A percentile compares a stretch with the other conserved stretches of the same genome.
These are phyloP conservation scores for Petromus typicus DNA, from an alignment of 2,113 vertebrate genomes.

Conservation along the genomic window DNA sequence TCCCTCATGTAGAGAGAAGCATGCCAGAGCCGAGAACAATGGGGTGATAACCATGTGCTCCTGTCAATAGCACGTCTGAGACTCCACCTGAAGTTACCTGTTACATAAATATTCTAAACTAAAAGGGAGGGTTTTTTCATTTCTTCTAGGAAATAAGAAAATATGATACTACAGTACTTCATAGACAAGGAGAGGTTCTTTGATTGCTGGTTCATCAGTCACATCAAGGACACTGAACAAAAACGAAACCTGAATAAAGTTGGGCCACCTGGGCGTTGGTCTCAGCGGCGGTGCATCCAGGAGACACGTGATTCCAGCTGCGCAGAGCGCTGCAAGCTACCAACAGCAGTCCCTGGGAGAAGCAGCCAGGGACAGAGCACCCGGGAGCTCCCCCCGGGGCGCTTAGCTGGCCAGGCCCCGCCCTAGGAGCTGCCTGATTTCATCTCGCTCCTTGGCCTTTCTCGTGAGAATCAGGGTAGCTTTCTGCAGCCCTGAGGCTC, in stretches of 20 bases:
- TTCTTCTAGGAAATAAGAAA: slow-evolving; percentile 71
- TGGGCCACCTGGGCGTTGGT: neutral
- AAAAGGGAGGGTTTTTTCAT: neutral
- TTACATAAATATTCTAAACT: slow-evolving; percentile 68
- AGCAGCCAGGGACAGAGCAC: no score
- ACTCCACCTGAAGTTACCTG: slow-evolving; percentile 1
- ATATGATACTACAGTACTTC: no score
- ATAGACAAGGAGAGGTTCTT: slow-evolving; percentile 67
- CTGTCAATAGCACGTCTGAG: neutral
- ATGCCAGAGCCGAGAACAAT: neutral
- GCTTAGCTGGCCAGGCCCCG: neutral
- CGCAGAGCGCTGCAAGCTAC: neutral
- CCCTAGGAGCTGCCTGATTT: neutral
- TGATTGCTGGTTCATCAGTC: neutral
- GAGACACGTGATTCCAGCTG: neutral
- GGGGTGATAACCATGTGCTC: neutral
- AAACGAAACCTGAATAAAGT: slow-evolving; percentile 53
- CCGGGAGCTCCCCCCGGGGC: neutral
- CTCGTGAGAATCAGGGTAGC: accelerated
- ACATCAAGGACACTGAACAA: neutral
- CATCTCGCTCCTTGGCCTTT: neutral
- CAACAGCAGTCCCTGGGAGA: neutral
- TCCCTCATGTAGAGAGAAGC: neutral
- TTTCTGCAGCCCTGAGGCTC: neutral
- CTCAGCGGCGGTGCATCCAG: neutral